Conservation (phyloP, 2,888 invertebrate species). For the Dorcus hopei region DNA sequence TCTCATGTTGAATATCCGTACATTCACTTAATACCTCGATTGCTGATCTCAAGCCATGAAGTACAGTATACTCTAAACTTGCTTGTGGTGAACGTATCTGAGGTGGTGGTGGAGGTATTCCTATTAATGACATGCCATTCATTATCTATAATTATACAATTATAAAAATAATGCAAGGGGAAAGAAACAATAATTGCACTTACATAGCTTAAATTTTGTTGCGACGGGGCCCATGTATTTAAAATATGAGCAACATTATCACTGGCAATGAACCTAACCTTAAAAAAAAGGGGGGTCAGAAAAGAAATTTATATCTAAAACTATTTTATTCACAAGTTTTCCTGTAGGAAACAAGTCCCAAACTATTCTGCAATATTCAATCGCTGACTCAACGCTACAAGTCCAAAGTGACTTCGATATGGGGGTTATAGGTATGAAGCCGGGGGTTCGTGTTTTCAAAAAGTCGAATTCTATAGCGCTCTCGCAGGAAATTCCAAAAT, state of each 20-base stretch:
- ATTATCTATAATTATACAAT: slow-evolving; percentile 59
- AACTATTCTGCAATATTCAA: slow-evolving; percentile 94
- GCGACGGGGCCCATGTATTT: slow-evolving; percentile 78
- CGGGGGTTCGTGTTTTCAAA: slow-evolving; percentile 65
- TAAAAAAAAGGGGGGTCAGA: slow-evolving; percentile 35
- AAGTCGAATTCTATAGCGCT: slow-evolving; percentile 81
- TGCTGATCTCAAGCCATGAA: slow-evolving; percentile 82
- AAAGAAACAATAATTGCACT: slow-evolving; percentile 38
- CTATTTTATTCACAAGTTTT: slow-evolving; percentile 63
- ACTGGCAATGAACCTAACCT: slow-evolving; percentile 84
- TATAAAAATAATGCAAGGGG: not conserved
- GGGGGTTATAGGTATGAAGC: slow-evolving; percentile 74
- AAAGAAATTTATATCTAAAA: slow-evolving; percentile 2
- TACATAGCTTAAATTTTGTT: slow-evolving; percentile 86
- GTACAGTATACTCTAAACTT: slow-evolving; percentile 66
- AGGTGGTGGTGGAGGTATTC: slow-evolving; percentile 63
- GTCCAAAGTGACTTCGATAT: slow-evolving; percentile 95
- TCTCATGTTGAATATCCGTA: slow-evolving; percentile 70
- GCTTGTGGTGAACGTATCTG: slow-evolving; percentile 51
- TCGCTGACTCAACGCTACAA: slow-evolving; percentile 88
- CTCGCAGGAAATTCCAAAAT: slow-evolving; percentile 83
- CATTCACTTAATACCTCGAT: slow-evolving; percentile 82
- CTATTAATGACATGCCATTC: slow-evolving; percentile 79
- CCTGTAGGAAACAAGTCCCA: slow-evolving; percentile 95
- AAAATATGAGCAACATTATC: slow-evolving; percentile 81